Percentiles rank a stretch among this genome's conserved stretches.
These are phyloP conservation scores for Laterallus jamaicensis DNA, from an alignment of 2,113 vertebrate genomes.

Conservation along the genomic window DNA sequence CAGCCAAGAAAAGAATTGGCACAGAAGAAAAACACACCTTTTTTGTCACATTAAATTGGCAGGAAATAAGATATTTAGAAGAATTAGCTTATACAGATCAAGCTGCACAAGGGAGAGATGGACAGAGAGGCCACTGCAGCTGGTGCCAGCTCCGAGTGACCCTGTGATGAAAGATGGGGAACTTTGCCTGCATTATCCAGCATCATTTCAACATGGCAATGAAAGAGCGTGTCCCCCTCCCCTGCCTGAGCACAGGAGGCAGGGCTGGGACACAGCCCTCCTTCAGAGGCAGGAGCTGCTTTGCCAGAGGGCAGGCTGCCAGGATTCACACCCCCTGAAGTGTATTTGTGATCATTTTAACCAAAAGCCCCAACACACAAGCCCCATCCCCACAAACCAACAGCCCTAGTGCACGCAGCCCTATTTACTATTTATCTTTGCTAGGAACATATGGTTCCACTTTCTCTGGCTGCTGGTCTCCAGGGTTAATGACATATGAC, in stretches of 20 bases:
- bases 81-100: neutral
- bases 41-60: neutral
- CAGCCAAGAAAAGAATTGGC: neutral
- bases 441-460: slow-evolving; percentile 75
- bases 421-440: slow-evolving; percentile 59
- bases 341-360: neutral
- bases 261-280: neutral
- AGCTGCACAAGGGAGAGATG: neutral
- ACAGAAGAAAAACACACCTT: neutral
- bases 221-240: slow-evolving; percentile 8
- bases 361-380: neutral
- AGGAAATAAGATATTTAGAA: neutral
- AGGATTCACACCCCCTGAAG: neutral
- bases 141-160: slow-evolving; percentile 38
- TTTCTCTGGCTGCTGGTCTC: slow-evolving; percentile 67
- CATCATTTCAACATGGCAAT: slow-evolving; percentile 8
- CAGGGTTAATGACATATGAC: slow-evolving; percentile 71
- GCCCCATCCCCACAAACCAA: neutral
- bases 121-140: slow-evolving; percentile 19
- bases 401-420: neutral
- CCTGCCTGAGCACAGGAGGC: neutral
- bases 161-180: slow-evolving; percentile 52
- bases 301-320: neutral
- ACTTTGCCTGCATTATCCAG: neutral
- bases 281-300: neutral